These are phyloP conservation scores for Zingel zingel DNA, from an alignment of 2,113 vertebrate genomes.

Conservation along the genomic window DNA sequence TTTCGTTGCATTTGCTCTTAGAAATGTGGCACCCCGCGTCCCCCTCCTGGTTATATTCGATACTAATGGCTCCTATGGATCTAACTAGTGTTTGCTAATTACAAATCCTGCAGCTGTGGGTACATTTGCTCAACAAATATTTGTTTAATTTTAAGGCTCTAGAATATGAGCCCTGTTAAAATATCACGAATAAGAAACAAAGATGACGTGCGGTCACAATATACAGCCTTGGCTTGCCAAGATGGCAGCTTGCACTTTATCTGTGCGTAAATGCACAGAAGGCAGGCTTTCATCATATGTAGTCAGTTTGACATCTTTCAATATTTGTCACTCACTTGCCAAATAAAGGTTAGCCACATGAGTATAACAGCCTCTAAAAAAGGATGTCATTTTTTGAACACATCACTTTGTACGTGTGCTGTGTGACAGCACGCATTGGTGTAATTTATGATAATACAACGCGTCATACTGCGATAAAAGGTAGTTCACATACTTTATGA, in stretches of 20 bases:
- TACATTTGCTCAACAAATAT: slow-evolving; percentile 45
- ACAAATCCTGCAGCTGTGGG: slow-evolving; percentile 43
- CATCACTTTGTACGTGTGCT: slow-evolving; percentile 6
- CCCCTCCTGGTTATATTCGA: slow-evolving; percentile 39
- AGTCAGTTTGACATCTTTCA: slow-evolving; percentile 53
- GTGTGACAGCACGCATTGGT: background rate
- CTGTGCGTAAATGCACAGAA: slow-evolving; percentile 71
- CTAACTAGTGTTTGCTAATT: slow-evolving; percentile 32
- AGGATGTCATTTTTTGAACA: slow-evolving; percentile 6
- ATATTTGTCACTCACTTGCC: slow-evolving; percentile 48
- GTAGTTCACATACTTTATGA: background rate
- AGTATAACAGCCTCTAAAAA: slow-evolving; percentile 26
- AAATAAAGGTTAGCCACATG: slow-evolving; percentile 49
- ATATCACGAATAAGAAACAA: slow-evolving; percentile 56
- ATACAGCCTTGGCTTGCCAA: slow-evolving; percentile 52
- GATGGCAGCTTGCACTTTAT: slow-evolving; percentile 70
- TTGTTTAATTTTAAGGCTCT: slow-evolving; percentile 48
- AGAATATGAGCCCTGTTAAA: slow-evolving; percentile 42
- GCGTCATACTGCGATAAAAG: background rate
- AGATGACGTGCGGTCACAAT: slow-evolving; percentile 56
- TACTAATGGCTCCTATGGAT: slow-evolving; percentile 37
- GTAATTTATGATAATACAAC: slow-evolving; percentile 1
- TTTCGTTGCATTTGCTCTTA: slow-evolving; percentile 16
- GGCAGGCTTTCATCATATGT: slow-evolving; percentile 58
- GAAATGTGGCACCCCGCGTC: background rate